Conservation (phyloP, 2,888 invertebrate genomes). For the Xestobium rufovillosum region DNA sequence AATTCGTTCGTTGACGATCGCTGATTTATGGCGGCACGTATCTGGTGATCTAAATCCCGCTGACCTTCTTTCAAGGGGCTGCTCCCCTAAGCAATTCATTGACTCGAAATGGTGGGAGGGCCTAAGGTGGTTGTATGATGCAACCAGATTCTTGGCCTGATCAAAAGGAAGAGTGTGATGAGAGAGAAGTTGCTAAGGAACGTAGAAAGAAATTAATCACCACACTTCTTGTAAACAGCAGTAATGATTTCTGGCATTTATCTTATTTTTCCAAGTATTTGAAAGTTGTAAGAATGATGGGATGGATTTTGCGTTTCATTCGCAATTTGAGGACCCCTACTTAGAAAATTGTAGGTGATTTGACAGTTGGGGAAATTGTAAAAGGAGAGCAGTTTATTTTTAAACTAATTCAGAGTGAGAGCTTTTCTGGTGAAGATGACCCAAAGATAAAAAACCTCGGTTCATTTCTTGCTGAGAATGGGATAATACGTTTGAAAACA, state of each 20-base stretch:
- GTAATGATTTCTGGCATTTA: neutral
- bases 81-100: neutral
- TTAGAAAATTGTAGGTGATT: neutral
- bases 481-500: neutral
- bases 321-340: neutral
- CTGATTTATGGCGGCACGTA: constrained; percentile 2
- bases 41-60: neutral
- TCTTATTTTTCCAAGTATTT: neutral
- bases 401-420: neutral
- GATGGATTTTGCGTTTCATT: neutral
- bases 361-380: constrained; percentile 1
- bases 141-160: neutral
- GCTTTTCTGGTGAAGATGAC: constrained; percentile 1
- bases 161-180: neutral
- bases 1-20: constrained; percentile 22
- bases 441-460: neutral
- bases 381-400: neutral
- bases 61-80: constrained; percentile 1
- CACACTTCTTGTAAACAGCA: neutral
- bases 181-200: neutral
- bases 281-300: neutral
- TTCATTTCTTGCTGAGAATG: neutral
- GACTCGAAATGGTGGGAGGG: constrained; percentile 1
- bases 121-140: neutral
- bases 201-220: neutral